phyloP scores from a whole-genome alignment of 2,888 invertebrate genomes.

The Microctonus aethiopoides region DNA sequence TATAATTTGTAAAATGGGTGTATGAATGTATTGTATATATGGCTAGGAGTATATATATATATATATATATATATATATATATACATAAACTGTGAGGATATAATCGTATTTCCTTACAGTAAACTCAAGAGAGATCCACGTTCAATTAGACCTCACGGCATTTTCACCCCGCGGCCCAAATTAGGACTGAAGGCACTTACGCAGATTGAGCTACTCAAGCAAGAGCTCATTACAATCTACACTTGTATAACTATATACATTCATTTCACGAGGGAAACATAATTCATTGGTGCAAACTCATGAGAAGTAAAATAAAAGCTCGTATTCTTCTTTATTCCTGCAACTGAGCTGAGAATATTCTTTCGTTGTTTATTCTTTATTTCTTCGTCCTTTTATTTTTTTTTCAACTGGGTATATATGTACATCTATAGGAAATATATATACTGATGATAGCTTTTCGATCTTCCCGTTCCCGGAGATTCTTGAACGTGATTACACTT shows the following conservation, averaged over 20 bases:
- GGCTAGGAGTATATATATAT: slow-evolving; percentile 14
- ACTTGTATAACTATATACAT: slow-evolving; percentile 21
- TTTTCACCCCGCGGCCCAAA: slow-evolving; percentile 20
- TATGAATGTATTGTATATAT: no score
- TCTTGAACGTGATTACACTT: slow-evolving; percentile 22
- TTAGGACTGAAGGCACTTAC: slow-evolving; percentile 31
- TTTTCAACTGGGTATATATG: not conserved
- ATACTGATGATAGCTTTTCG: slow-evolving; percentile 25
- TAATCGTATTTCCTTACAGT: slow-evolving; percentile 24
- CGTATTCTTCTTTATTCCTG: slow-evolving; percentile 14
- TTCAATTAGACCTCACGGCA: slow-evolving; percentile 34
- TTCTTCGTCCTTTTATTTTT: not conserved
- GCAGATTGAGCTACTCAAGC: slow-evolving; percentile 29
- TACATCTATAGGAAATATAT: slow-evolving; percentile 1
- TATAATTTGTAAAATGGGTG: not conserved
- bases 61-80: no score
- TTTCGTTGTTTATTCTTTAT: not conserved
- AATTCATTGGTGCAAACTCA: slow-evolving; percentile 27
- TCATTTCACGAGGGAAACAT: slow-evolving; percentile 32
- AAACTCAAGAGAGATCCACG: slow-evolving; percentile 25
- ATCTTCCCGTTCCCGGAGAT: slow-evolving; percentile 22
- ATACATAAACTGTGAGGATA: slow-evolving; percentile 27
- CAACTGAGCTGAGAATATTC: not conserved
- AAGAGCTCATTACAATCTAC: slow-evolving; percentile 14
- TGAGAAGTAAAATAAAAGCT: slow-evolving; percentile 16